A percentile compares a stretch with the other conserved stretches of the same genome.
Evolutionary conservation across 2,888 invertebrate genomes (phyloP).

Genomic region (Eremobia ochroleuca): DNA sequence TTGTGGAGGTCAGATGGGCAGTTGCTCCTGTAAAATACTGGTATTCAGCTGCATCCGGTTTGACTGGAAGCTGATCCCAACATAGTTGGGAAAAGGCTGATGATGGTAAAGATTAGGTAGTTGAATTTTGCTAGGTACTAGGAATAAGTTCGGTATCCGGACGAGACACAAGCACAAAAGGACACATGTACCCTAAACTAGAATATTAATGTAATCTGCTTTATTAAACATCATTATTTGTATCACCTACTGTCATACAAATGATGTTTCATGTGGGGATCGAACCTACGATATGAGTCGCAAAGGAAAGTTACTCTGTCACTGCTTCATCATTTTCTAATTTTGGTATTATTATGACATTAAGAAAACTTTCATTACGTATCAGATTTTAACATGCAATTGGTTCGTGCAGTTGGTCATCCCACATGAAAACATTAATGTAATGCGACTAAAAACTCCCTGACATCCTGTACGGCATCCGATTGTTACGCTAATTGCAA

Average conservation of each 20-base stretch:
- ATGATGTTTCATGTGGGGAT: not conserved
- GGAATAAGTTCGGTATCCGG: too few relatives aligned
- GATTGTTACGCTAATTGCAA: conserved; percentile 81
- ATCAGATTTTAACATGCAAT: not conserved
- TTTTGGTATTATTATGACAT: not conserved
- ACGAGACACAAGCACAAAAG: not conserved
- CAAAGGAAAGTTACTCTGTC: not conserved
- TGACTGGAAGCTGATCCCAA: too few relatives aligned
- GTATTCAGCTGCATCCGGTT: too few relatives aligned
- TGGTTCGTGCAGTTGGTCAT: not conserved
- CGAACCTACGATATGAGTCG: not conserved
- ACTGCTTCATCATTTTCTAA: not conserved
- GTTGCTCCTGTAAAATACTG: too few relatives aligned
- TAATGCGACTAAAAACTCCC: conserved; percentile 35
- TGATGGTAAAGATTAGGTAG: not conserved
- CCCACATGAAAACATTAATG: conserved; percentile 6
- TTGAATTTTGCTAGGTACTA: not conserved
- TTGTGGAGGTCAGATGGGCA: too few relatives aligned
- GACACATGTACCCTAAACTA: not conserved
- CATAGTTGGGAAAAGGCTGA: too few relatives aligned
- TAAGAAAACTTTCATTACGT: not conserved
- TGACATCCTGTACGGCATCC: conserved; percentile 39
- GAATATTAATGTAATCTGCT: too few relatives aligned
- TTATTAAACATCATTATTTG: too few relatives aligned
- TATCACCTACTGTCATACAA: too few relatives aligned